These are phyloP conservation scores for Drosophila arizonae DNA, from an alignment of 1,140 invertebrate genomes.

Conservation along the genomic window DNA sequence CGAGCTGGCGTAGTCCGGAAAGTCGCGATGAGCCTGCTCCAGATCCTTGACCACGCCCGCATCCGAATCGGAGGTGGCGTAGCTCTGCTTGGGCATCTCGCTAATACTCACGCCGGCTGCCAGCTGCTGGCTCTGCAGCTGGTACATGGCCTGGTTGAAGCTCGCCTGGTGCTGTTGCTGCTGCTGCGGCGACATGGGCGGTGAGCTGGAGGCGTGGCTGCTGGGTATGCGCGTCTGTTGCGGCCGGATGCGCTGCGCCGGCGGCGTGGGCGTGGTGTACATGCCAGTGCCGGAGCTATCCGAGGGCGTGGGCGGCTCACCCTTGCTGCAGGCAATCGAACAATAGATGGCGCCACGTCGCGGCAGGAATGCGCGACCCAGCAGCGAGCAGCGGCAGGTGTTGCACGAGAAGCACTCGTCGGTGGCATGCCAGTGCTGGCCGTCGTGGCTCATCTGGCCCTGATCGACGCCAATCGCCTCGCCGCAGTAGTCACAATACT, in stretches of 20 bases:
- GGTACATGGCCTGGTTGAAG: constrained; percentile 82
- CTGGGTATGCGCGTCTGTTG: constrained; percentile 73
- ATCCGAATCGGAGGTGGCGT: constrained; percentile 74
- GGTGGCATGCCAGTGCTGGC: constrained; percentile 99
- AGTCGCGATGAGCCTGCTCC: constrained; percentile 62
- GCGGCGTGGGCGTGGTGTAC: constrained; percentile 78
- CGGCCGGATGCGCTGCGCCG: constrained; percentile 84
- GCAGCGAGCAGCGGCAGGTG: constrained; percentile 93
- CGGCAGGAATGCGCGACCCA: constrained; percentile 97
- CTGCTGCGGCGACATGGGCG: constrained; percentile 80
- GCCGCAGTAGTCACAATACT: constrained; percentile 98
- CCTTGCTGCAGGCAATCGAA: constrained; percentile 95
- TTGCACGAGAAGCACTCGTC: constrained; percentile 98
- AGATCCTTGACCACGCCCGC: constrained; percentile 76
- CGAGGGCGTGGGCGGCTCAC: constrained; percentile 91
- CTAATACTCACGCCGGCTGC: constrained; percentile 52
- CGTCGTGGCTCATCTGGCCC: constrained; percentile 98
- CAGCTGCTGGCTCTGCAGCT: constrained; percentile 78
- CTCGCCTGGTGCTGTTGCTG: constrained; percentile 78
- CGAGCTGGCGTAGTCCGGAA: constrained; percentile 78
- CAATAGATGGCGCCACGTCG: constrained; percentile 97
- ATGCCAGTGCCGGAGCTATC: constrained; percentile 88
- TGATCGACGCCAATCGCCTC: constrained; percentile 98
- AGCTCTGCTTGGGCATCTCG: constrained; percentile 54
- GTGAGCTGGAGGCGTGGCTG: constrained; percentile 78